Base-by-base conservation (phyloP, 2,797 vertebrate genomes). In the Acipenser transmontanus region DNA sequence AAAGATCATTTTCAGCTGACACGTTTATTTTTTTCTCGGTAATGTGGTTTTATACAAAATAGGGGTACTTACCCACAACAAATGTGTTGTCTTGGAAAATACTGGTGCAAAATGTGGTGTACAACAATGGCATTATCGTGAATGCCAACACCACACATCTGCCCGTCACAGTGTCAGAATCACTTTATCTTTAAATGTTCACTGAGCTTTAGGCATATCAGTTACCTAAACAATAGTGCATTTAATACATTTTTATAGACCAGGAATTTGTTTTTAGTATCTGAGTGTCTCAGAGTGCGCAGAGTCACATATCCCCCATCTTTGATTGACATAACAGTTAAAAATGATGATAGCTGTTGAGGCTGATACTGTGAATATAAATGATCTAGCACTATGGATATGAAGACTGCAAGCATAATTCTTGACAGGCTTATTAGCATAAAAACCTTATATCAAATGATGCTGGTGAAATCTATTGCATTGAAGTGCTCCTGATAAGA, bases 311-410 rank as follows among this genome's bases (percentile, higher is more conserved):
- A 62, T 34, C 50, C 65, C 74, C 63, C 11, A 49, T 63, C 67
- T 78, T 78, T 83, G 78, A 89, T 79, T 88, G 86, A 89, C 86
- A 81, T 11, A 9, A 61, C 34, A 76, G 72, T 87, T 84, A 89
- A 88, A 78, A 83, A 80, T 77, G 71, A 76, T 82, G 82, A 87
- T 83, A 69, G 82, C 83, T 81, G 80, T 80, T 77, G 76, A 77
- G 70, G 72, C 73, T 80, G 78, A 34, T 66, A 73, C 78, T 69
- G 72, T 76, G 77, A 75, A 59, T 84, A 81, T 83, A 83, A 85
- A 87, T 83, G 78, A 86, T 87, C 80, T 82, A 78, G 81, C 80
- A 81, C 62, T 69, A 76, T 72, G 75, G 67, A 70, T 72, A 73
- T 78, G 80, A 83, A 80, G 80, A 85, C 79, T 81, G 74, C 67